Evolutionary conservation across 2,113 vertebrate species (phyloP), one percentile per base, ranked within the genome.

Genomic region (Saguinus midas): DNA sequence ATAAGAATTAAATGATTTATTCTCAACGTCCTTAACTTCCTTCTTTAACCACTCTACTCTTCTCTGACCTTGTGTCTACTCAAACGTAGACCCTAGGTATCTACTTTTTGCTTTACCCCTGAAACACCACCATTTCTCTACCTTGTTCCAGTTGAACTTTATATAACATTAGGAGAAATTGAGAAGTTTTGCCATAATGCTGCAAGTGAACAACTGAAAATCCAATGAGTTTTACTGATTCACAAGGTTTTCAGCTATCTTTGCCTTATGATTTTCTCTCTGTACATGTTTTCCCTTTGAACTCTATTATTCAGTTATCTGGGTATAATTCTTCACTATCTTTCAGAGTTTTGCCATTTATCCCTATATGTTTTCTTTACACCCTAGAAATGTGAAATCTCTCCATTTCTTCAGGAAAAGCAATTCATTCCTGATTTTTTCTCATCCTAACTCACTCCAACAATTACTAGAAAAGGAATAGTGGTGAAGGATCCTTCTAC

Each of bases 401-500:
- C 20, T 95, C n/a, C 43, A 16, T 14, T 64, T 87, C 7, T 90
- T 84, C 12, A 79, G 5, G n/a, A 79, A 50, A 95, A 70, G 5
- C 0, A 76, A 43, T 81, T 52, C 5, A 14, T 76, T 50, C 6
- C 16, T 87, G 35, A 40, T 6, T 75, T 82, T 85, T 16, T 82
- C 21, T 55, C 6, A 3, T 4, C n/a, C 7, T 50, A 37, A 8
- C 1, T 5, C 5, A 68, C 11, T 79, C 6, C 18, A 40, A 12
- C 18, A 82, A 79, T 43, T 37, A 13, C 10, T 68, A n/a, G 11
- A 45, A 29, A 92, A 18, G 23, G 2, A 5, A 6, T 68, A 1
- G 4, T 4, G 2, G 6, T 40, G 4, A 10, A n/a, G 66, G 35
- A 52, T 32, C 21, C 1, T 81, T 37, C 12, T 4, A 6, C 6